Evolutionary conservation across 1,140 invertebrate genomes (phyloP).

Genomic region (Zaprionus africanus): DNA sequence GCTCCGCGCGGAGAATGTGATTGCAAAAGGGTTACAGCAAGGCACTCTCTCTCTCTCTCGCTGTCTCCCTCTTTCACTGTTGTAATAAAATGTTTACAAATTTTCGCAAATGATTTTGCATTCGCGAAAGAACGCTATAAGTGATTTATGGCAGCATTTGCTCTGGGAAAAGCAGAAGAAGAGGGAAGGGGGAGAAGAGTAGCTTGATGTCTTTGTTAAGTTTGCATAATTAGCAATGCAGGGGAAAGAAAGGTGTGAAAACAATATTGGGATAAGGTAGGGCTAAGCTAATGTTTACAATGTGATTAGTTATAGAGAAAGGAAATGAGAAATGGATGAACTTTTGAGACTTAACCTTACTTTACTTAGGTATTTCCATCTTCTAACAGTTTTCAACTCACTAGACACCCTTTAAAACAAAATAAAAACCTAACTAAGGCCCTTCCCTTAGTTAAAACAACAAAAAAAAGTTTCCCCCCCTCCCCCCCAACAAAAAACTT

Average conservation of each 20-base stretch:
- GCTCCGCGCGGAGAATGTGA: slow-evolving; percentile 45
- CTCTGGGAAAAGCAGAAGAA: slow-evolving; percentile 26
- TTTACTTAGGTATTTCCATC: too few relatives aligned
- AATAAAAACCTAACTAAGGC: slow-evolving; percentile 9
- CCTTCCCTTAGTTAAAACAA: too few relatives aligned
- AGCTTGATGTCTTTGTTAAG: slow-evolving; percentile 48
- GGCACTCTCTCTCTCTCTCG: too few relatives aligned
- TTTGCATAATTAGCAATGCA: slow-evolving; percentile 4
- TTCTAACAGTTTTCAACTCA: background rate
- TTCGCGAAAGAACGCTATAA: slow-evolving; percentile 43
- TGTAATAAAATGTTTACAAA: slow-evolving; percentile 80
- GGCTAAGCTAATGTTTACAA: background rate
- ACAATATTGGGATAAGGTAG: background rate
- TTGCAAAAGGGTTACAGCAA: background rate
- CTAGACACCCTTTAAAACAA: background rate
- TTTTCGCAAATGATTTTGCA: slow-evolving; percentile 75
- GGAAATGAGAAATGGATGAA: too few relatives aligned
- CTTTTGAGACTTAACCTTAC: background rate
- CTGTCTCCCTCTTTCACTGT: slow-evolving; percentile 7
- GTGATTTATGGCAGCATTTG: slow-evolving; percentile 58
- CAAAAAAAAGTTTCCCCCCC: too few relatives aligned
- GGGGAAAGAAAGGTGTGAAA: background rate
- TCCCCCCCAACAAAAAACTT: too few relatives aligned
- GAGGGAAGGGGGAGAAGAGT: background rate
- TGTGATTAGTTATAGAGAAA: background rate